Evolutionary conservation across 35 echinoderm and acorn worm species (phyloP), one percentile per base, ranked within the genome.

Genomic region (Apostichopus japonicus): DNA sequence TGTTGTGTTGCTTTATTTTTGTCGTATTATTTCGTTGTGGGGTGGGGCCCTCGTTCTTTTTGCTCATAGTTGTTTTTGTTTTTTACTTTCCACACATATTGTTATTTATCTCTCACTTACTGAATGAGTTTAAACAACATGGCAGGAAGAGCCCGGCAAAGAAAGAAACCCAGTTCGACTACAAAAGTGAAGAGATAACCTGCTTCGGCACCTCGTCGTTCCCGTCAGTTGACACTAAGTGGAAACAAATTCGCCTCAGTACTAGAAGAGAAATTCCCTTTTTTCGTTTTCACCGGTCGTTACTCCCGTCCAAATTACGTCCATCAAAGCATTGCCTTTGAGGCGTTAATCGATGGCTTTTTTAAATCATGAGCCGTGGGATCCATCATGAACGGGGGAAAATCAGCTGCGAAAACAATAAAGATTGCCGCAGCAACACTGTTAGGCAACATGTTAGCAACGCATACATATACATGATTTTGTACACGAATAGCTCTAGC

Each of bases 291-390:
- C 53, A 84, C 56, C 81, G 81, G 81, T 84, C 81, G 81, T 84
- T 84, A 84, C 81, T 84, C 81, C 81, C 81, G 53, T 57, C 54
- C 81, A 84, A 84, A 84, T 84, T 84, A 84, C n/a, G 54, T 84
- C 81, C 81, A 57, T 84, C 81, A 58, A 75, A 75, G 71, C 71
- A 21, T 75, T 19, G 71, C 17, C 13, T 75, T 75, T 75, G 17
- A 75, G 71, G 71, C 71, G 71, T 75, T 75, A 75, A 75, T 75
- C 71, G 71, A 75, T 75, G 71, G 71, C 71, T 75, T n/a, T 75
- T 19, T 75, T 21, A 75, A 19, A 75, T 21, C 71, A 75, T 75
- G 71, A 75, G 71, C 71, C 17, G 16, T 75, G 7, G 71, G 71
- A 75, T 75, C 71, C 71, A 75, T 75, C 71, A 75, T 19, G 71